phyloP scores from a whole-genome alignment of 2,888 invertebrate genomes.

The Lutraria lutraria region DNA sequence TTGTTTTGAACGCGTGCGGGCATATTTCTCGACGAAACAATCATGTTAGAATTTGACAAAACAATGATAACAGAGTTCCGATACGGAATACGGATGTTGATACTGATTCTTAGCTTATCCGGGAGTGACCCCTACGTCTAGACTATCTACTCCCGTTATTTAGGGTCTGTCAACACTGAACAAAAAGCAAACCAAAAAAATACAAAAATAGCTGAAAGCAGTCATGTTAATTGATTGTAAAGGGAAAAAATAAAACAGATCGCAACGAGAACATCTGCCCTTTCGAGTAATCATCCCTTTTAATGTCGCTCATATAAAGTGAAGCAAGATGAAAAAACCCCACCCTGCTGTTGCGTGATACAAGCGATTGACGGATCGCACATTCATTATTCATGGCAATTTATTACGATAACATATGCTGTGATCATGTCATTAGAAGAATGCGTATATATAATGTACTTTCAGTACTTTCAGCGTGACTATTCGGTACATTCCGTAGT shows the following conservation, averaged over 20 bases:
- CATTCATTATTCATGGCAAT: constrained; percentile 16
- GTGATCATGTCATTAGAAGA: neutral
- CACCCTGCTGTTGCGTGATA: constrained; percentile 1
- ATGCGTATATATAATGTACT: neutral
- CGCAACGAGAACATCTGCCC: neutral
- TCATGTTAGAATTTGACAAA: no score
- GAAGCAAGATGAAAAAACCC: neutral
- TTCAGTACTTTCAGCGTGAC: neutral
- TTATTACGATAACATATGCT: constrained; percentile 11
- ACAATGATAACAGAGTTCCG: no score
- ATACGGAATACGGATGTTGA: neutral
- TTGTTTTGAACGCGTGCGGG: no score
- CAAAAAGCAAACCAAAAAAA: neutral
- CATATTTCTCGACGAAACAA: no score
- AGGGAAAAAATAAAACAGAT: neutral
- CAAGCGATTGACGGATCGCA: neutral
- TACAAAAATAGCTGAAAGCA: neutral
- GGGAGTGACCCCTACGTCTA: neutral
- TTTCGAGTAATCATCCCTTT: neutral
- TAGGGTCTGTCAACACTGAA: neutral
- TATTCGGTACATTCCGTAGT: neutral
- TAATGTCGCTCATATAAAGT: neutral
- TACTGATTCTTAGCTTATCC: neutral
- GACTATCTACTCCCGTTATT: neutral
- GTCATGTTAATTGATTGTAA: neutral